Evolutionary conservation across 1,140 invertebrate genomes (phyloP).

Genomic region (Danaus plexippus): DNA sequence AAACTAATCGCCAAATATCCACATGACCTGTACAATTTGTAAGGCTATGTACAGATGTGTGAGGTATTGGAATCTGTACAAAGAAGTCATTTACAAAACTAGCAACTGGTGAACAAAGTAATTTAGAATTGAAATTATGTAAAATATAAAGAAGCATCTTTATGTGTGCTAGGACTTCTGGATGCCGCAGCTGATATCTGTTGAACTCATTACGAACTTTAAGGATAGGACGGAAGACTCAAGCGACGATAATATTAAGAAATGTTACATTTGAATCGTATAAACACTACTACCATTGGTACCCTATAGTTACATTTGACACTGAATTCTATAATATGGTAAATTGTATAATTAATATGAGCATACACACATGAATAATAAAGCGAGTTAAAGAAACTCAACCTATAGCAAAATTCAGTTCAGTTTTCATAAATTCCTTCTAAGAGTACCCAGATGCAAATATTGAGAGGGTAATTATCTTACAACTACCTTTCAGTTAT

Average conservation of each 20-base stretch:
- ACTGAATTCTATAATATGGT: slow-evolving; percentile 51
- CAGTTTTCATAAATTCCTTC: slow-evolving; percentile 39
- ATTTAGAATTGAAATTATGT: slow-evolving; percentile 5
- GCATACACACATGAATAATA: slow-evolving; percentile 42
- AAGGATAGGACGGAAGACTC: slow-evolving; percentile 67
- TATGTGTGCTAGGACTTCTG: too few species aligned
- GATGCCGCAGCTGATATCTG: too few species aligned
- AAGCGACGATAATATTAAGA: slow-evolving; percentile 51
- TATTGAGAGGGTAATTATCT: slow-evolving; percentile 41
- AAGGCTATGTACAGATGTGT: slow-evolving; percentile 37
- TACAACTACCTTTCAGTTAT: slow-evolving; percentile 37
- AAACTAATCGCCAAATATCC: slow-evolving; percentile 70
- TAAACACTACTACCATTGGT: slow-evolving; percentile 53
- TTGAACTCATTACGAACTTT: slow-evolving; percentile 22
- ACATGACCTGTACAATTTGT: slow-evolving; percentile 69
- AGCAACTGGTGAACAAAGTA: slow-evolving; percentile 5
- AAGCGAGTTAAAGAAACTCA: slow-evolving; percentile 36
- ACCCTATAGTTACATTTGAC: slow-evolving; percentile 68
- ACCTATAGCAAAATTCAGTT: slow-evolving; percentile 22
- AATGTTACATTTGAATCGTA: slow-evolving; percentile 37
- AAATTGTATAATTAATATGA: slow-evolving; percentile 43
- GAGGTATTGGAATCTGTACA: slow-evolving; percentile 21
- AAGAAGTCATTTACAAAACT: slow-evolving; percentile 13
- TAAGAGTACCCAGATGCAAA: slow-evolving; percentile 28
- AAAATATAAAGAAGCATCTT: background rate